Evolutionary conservation across 2,888 invertebrate genomes (phyloP).

Genomic region (Xanthia icteritia): DNA sequence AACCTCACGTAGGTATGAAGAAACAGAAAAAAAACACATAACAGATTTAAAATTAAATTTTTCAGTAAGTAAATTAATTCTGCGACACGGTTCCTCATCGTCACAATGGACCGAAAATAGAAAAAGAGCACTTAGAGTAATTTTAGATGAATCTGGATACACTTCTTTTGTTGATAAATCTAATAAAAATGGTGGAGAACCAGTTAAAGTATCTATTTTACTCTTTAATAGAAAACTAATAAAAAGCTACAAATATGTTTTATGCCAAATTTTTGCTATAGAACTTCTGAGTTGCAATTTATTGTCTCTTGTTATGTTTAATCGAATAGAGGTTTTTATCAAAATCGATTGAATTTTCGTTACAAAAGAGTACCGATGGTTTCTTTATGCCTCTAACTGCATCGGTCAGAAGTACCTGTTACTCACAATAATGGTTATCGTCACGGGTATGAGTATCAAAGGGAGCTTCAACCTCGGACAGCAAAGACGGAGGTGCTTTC

Average conservation of each 20-base stretch:
- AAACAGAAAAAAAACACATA: not conserved
- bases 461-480: not conserved
- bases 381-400: slow-evolving; percentile 22
- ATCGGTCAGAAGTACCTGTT: slow-evolving; percentile 16
- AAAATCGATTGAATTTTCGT: slow-evolving; percentile 40
- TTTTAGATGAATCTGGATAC: slow-evolving; percentile 1
- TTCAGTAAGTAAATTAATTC: not conserved
- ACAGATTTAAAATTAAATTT: not conserved
- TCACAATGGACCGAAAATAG: not conserved
- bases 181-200: slow-evolving; percentile 28
- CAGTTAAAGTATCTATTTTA: slow-evolving; percentile 25
- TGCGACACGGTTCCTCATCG: not conserved
- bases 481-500: slow-evolving; percentile 10
- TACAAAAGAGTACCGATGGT: slow-evolving; percentile 26
- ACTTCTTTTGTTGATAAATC: not conserved
- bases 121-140: not conserved
- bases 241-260: slow-evolving; percentile 23
- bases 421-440: slow-evolving; percentile 21
- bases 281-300: slow-evolving; percentile 28
- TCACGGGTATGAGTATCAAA: slow-evolving; percentile 46
- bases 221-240: slow-evolving; percentile 25
- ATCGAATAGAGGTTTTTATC: slow-evolving; percentile 56
- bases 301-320: slow-evolving; percentile 38
- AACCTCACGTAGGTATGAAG: not conserved
- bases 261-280: slow-evolving; percentile 9